These are phyloP conservation scores for Takifugu bimaculatus DNA, from an alignment of 2,113 vertebrate species.

Conservation along the genomic window DNA sequence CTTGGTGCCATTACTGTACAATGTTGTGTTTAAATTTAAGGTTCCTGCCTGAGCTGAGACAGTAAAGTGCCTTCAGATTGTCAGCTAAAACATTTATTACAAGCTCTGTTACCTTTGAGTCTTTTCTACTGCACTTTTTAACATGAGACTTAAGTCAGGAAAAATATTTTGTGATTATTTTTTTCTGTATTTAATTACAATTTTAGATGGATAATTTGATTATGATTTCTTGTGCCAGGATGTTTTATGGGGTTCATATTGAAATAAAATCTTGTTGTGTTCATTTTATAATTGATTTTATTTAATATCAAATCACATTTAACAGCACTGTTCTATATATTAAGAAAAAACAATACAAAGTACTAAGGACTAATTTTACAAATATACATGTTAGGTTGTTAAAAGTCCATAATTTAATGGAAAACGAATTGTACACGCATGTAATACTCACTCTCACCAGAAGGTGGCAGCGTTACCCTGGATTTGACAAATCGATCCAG, in stretches of 20 bases:
- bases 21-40: background rate
- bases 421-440: background rate
- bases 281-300: background rate
- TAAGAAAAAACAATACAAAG: too few relatives aligned
- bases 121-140: conserved; percentile 28
- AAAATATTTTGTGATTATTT: conserved; percentile 1
- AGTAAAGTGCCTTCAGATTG: conserved; percentile 32
- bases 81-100: background rate
- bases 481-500: too few relatives aligned
- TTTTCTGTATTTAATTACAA: background rate
- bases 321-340: too few relatives aligned
- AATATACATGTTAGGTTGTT: background rate
- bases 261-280: background rate
- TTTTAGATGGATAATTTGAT: background rate
- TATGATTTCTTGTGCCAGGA: background rate
- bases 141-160: conserved; percentile 18
- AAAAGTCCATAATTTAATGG: too few relatives aligned
- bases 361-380: too few relatives aligned
- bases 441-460: conserved; percentile 11
- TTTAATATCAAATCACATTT: too few relatives aligned
- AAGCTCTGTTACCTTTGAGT: too few relatives aligned
- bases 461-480: conserved; percentile 32
- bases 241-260: background rate
- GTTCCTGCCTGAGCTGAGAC: background rate
- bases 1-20: conserved; percentile 20